Conservation (phyloP, 92 coral and sea anemone genomes). For the Phymanthus crucifer region DNA sequence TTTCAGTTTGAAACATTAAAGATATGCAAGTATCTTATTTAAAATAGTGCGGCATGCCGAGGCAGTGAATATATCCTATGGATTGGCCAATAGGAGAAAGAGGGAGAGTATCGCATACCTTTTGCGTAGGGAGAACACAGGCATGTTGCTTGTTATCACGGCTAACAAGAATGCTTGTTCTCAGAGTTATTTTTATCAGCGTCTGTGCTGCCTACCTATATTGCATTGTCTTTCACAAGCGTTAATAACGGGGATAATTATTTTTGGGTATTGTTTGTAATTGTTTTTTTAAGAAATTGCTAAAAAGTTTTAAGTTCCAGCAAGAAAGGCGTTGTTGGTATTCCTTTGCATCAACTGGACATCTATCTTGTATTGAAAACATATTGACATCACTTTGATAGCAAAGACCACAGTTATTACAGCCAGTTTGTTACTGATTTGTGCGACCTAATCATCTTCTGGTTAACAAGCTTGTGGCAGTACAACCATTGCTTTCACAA, state of each 20-base stretch:
- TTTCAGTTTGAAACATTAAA: conserved; percentile 1
- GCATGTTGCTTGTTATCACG: not conserved
- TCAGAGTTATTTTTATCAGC: not conserved
- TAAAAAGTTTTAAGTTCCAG: too few species aligned
- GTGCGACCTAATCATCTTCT: too few species aligned
- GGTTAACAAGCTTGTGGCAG: too few species aligned
- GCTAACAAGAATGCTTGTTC: not conserved
- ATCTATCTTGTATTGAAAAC: too few species aligned
- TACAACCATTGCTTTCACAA: too few species aligned
- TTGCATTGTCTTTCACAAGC: not conserved
- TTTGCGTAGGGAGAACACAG: not conserved
- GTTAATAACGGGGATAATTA: not conserved
- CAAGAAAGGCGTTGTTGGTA: too few species aligned
- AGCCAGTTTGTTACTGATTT: too few species aligned
- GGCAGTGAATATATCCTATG: too few species aligned
- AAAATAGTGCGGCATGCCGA: not conserved
- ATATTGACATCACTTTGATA: too few species aligned
- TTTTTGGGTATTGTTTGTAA: not conserved
- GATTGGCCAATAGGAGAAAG: too few species aligned
- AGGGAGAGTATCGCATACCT: not conserved
- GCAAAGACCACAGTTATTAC: too few species aligned
- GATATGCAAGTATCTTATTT: not conserved
- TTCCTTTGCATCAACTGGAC: too few species aligned
- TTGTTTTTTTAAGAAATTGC: not conserved
- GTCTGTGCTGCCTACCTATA: not conserved